phyloP scores from a whole-genome alignment of 2,888 invertebrate genomes.

The Mongoloraphidia duomilia region DNA sequence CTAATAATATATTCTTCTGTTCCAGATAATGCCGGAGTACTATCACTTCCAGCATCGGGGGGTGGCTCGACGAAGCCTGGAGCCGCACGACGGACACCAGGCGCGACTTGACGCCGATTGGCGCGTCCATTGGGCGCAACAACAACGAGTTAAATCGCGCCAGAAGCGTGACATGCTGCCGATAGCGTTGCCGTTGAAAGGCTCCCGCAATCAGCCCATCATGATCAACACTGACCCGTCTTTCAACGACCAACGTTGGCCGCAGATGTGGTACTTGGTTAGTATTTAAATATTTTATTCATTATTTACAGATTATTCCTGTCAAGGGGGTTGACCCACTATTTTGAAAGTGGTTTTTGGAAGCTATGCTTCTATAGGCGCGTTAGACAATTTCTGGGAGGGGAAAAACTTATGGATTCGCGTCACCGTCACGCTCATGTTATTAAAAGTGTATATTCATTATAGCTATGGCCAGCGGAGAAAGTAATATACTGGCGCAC shows the following conservation, averaged over 20 bases:
- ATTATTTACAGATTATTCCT: too few relatives aligned
- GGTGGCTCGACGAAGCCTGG: constrained; percentile 61
- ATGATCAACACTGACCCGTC: constrained; percentile 20
- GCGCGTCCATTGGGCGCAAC: constrained; percentile 69
- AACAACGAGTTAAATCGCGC: constrained; percentile 65
- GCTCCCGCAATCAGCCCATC: constrained; percentile 1
- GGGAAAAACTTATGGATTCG: too few relatives aligned
- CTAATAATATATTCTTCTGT: constrained; percentile 7
- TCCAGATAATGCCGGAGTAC: constrained; percentile 77
- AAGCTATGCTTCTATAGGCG: too few relatives aligned
- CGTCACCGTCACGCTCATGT: too few relatives aligned
- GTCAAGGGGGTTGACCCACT: too few relatives aligned
- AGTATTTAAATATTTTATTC: constrained; percentile 30
- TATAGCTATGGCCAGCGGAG: too few relatives aligned
- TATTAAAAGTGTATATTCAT: too few relatives aligned
- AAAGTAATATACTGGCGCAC: too few relatives aligned
- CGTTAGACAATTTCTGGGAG: too few relatives aligned
- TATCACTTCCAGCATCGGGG: constrained; percentile 73
- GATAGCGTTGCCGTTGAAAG: background rate
- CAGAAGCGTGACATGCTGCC: constrained; percentile 64
- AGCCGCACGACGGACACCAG: constrained; percentile 56
- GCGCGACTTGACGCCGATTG: constrained; percentile 54
- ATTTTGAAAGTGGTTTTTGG: too few relatives aligned
- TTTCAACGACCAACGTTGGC: constrained; percentile 84
- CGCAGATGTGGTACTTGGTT: constrained; percentile 95